Evolutionary conservation across 1,140 invertebrate genomes (phyloP).

Genomic region (Drosophila burlai): DNA sequence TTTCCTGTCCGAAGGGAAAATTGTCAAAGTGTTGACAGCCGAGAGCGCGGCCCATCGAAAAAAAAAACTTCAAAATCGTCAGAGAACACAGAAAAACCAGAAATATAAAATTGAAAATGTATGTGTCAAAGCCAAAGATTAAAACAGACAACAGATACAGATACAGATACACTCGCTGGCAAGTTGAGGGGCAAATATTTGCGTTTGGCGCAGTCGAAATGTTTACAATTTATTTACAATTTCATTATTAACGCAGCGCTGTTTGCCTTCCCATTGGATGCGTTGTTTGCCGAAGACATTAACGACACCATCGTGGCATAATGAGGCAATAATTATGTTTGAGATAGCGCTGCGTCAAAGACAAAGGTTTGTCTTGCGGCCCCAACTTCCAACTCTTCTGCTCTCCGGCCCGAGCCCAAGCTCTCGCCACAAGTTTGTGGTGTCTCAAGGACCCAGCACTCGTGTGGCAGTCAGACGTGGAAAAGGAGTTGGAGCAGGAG

Average conservation of each 20-base stretch:
- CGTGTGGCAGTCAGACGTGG: conserved; percentile 37
- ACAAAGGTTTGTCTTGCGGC: conserved; percentile 47
- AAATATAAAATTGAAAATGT: conserved; percentile 50
- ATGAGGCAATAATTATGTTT: conserved; percentile 81
- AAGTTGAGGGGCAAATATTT: conserved; percentile 62
- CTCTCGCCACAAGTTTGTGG: conserved; percentile 36
- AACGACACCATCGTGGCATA: conserved; percentile 67
- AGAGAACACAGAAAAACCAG: conserved; percentile 11
- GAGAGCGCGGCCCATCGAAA: conserved; percentile 26
- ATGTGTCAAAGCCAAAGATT: conserved; percentile 52
- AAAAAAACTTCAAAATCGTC: conserved; percentile 6
- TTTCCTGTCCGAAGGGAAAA: conserved; percentile 62
- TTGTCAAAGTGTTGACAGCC: conserved; percentile 72
- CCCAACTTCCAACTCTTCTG: conserved; percentile 1
- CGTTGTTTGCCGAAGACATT: conserved; percentile 69
- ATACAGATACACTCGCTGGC: conserved; percentile 29
- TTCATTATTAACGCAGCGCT: conserved; percentile 69
- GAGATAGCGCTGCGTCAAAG: conserved; percentile 52
- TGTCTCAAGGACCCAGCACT: conserved; percentile 61
- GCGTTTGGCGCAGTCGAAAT: conserved; percentile 68
- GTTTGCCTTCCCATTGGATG: conserved; percentile 59
- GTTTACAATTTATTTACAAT: conserved; percentile 82
- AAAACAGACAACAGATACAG: conserved; percentile 26
- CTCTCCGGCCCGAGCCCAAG: neutral
- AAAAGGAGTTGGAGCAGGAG: conserved; percentile 14